Evolutionary conservation across 1,140 invertebrate genomes (phyloP), one percentile per base, ranked within the genome.

Genomic region (Sipha flava): DNA sequence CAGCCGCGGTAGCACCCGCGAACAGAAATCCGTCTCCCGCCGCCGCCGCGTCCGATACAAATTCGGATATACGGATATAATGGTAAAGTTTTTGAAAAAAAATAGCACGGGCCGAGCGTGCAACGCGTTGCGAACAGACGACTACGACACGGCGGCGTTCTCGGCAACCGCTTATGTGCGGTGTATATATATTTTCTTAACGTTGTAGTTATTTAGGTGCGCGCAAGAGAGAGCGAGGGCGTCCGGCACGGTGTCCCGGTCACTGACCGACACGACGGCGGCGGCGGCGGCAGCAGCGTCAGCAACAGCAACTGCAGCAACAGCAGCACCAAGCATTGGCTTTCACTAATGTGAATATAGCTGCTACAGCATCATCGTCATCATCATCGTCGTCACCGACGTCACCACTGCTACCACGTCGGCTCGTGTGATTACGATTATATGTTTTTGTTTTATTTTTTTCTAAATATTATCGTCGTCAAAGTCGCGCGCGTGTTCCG

Each of bases 201-300:
- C 73, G 43, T 77, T 43, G 37, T 40, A 75, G 73, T 77, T 77
- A 77, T 57, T 59, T 77, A 77, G 73, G 73, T 77, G 73, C 73
- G 66, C 66, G 66, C 66, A 70, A 70, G 66, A 77, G 73, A 77
- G 73, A 77, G 73, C 73, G 73, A 77, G 73, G 73, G 73, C 73
- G 73, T 77, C 73, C 73, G 43, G 66, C 66, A 47, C 66, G 40
- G 66, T 29, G 40, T 70, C 66, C 23, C 66, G 73, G 73, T 77
- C 73, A 77, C 73, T 77, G 73, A 77, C 73, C 73, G 73, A 54
- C 52, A 54, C 73, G 73, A 52, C 73, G 52, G 52, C 73, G 52
- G 18, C 31, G n/a, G 70, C 47, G 40, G 10, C 70, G 45, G 37
- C 47, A 23, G 16, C 45, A n/a, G 29, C n/a, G 54, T 34, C 70